Evolutionary conservation across 2,113 vertebrate species (phyloP).

Genomic region (Isichthys henryi): DNA sequence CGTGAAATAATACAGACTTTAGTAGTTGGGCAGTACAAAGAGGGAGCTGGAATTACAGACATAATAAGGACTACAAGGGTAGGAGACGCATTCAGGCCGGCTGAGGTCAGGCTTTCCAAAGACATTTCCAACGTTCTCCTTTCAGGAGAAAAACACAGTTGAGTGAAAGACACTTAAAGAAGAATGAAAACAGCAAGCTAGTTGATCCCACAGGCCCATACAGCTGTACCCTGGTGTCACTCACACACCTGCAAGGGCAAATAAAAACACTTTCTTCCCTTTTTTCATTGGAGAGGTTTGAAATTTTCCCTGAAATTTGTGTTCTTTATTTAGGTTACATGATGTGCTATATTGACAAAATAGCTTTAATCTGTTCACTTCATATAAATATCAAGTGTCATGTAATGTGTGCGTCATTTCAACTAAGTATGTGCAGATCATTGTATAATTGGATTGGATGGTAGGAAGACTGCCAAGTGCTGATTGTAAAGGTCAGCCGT

Average conservation of each 20-base stretch:
- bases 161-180: slow-evolving; percentile 19
- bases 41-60: slow-evolving; percentile 33
- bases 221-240: not conserved
- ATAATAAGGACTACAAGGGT: slow-evolving; percentile 32
- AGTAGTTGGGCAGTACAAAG: slow-evolving; percentile 30
- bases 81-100: slow-evolving; percentile 24
- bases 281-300: not conserved
- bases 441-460: not conserved
- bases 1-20: slow-evolving; percentile 15
- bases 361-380: not conserved
- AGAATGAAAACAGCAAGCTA: slow-evolving; percentile 20
- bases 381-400: not conserved
- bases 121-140: slow-evolving; percentile 37
- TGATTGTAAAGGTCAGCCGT: not conserved
- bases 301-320: not conserved
- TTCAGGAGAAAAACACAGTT: slow-evolving; percentile 14
- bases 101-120: slow-evolving; percentile 45
- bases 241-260: slow-evolving; percentile 34
- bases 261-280: not conserved
- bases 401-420: not conserved
- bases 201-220: slow-evolving; percentile 1
- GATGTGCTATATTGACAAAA: not conserved
- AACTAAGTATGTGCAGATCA: not conserved
- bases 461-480: not conserved
- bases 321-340: not conserved